These are phyloP conservation scores for Conchocele bisecta DNA, from an alignment of 2,888 invertebrate genomes.

Conservation along the genomic window DNA sequence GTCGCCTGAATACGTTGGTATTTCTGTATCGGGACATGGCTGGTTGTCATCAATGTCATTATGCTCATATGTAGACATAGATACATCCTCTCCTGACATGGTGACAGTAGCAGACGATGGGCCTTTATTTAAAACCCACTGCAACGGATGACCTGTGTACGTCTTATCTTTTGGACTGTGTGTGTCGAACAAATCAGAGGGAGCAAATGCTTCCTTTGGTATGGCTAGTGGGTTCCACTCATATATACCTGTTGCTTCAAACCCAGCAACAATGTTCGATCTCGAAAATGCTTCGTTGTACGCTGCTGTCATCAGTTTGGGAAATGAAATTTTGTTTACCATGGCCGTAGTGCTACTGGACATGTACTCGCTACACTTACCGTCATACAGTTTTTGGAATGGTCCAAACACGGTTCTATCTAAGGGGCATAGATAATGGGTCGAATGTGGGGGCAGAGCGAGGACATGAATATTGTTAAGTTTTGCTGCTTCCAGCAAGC, in stretches of 20 bases:
- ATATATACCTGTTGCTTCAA: slow-evolving; percentile 7
- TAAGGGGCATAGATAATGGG: slow-evolving; percentile 15
- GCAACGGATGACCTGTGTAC: no score
- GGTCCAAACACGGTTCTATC: slow-evolving; percentile 22
- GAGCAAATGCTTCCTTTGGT: neutral
- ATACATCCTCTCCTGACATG: no score
- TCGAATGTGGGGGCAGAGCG: slow-evolving; percentile 5
- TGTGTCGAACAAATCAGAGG: neutral
- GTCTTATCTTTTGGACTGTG: no score
- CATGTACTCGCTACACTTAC: slow-evolving; percentile 10
- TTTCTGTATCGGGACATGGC: no score
- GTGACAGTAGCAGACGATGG: no score
- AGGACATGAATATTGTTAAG: neutral
- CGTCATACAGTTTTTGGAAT: slow-evolving; percentile 1
- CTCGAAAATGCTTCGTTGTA: slow-evolving; percentile 1
- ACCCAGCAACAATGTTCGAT: slow-evolving; percentile 13
- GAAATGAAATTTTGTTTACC: slow-evolving; percentile 7
- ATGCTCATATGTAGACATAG: no score
- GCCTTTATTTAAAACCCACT: no score
- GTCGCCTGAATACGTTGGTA: no score
- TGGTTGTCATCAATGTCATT: no score
- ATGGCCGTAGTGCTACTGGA: neutral
- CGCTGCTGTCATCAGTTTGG: slow-evolving; percentile 8
- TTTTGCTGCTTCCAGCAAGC: neutral
- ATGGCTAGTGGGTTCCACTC: slow-evolving; percentile 9